Evolutionary conservation across 2,888 invertebrate genomes (phyloP), one percentile per base, ranked within the genome.

Genomic region (Sphinx pinastri): DNA sequence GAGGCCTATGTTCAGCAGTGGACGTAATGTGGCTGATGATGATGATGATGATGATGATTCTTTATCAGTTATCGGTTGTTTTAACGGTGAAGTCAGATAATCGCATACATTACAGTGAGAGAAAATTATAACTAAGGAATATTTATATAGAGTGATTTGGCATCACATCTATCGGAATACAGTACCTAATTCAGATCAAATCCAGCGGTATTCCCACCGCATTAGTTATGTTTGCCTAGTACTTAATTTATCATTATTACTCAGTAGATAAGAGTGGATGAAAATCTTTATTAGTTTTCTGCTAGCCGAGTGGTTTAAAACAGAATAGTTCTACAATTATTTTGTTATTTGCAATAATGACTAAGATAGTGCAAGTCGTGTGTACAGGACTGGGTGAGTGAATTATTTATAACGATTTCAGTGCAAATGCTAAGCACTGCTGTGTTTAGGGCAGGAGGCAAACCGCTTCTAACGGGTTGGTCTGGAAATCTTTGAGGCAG

Each of bases 221-320:
- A 54, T 54, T 67, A 55, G 38, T 68, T 57, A 57, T 57, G 47
- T 68, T 55, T 68, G 47, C 68, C 19, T 68, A 19, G 68, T 68
- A 68, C 19, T 63, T 63, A 16, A 49, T 63, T 63, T 63, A 63
- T 63, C 63, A 49, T 49, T 63, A 63, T 63, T 47, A 63, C 63
- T 13, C 1, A 47, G 45, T 14, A 45, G 60, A 63, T 63, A 49
- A 63, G 45, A 45, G 19, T 19, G 63, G 12, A 19, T n/a, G 19
- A 63, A 63, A 63, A 47, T 19, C 16, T 63, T 49, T 47, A 60
- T 63, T 63, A 19, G 49, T 19, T 63, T 63, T 19, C 13, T 16
- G 19, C 49, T 49, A 13, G 45, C 12, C 16, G 45, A 63, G 63
- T 47, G n/a, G 14, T n/a, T 63, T 63, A 49, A 49, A 49, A 19